Percentiles rank a stretch among this genome's conserved stretches.
These are phyloP conservation scores for Lepisosteus osseus DNA, from an alignment of 2,113 vertebrate species.

Conservation along the genomic window DNA sequence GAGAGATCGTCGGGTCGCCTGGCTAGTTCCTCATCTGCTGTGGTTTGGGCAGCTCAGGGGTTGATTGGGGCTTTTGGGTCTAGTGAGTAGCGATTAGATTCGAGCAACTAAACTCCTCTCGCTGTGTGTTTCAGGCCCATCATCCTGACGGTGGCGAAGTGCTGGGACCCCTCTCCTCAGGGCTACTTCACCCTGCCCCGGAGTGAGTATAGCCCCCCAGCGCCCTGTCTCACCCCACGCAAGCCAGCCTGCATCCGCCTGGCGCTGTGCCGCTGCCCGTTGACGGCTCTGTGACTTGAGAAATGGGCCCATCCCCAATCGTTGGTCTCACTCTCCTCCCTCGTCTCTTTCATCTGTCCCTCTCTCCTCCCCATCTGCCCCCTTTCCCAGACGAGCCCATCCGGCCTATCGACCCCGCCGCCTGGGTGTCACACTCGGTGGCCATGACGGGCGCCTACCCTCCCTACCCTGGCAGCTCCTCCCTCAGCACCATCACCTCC, in stretches of 20 bases:
- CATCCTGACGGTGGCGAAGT: constrained; percentile 85
- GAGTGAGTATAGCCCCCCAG: constrained; percentile 62
- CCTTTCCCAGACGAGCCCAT: constrained; percentile 77
- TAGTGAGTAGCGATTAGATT: neutral
- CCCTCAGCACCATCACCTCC: constrained; percentile 80
- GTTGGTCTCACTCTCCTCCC: neutral
- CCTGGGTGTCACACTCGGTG: constrained; percentile 80
- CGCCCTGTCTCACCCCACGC: neutral
- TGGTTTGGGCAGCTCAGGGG: too few species aligned
- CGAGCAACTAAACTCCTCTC: neutral
- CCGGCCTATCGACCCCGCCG: constrained; percentile 83
- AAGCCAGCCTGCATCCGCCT: neutral
- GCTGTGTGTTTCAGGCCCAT: constrained; percentile 69
- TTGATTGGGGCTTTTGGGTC: too few species aligned
- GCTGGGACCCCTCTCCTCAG: constrained; percentile 86
- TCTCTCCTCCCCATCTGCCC: neutral
- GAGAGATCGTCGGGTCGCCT: neutral
- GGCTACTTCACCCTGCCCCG: constrained; percentile 86
- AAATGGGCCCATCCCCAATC: neutral
- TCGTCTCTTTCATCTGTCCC: neutral
- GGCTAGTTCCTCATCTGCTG: too few species aligned
- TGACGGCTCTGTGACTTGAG: neutral
- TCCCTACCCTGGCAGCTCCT: constrained; percentile 76
- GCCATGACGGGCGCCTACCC: constrained; percentile 79
- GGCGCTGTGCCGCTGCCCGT: neutral